phyloP scores from a whole-genome alignment of 2,888 invertebrate genomes.

The Megaustenia siamemsis region DNA sequence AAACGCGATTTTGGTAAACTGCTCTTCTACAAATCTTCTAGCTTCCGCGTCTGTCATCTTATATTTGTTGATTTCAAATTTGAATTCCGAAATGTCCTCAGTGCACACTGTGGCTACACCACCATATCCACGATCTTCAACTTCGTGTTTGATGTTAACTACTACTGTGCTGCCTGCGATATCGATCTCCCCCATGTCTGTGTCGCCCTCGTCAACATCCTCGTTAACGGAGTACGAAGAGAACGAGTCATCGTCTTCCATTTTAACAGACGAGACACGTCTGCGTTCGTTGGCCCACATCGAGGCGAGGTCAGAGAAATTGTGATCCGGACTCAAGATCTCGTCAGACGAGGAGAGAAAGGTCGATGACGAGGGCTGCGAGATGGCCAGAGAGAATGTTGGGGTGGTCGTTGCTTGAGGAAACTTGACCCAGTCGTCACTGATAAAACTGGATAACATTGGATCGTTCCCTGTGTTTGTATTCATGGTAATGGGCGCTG shows the following conservation, averaged over 20 bases:
- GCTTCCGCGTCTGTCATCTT: conserved; percentile 31
- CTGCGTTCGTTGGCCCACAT: conserved; percentile 39
- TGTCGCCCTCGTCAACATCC: conserved; percentile 13
- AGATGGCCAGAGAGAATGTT: background rate
- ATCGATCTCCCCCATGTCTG: conserved; percentile 15
- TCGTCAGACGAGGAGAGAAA: conserved; percentile 28
- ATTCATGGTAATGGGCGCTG: conserved; percentile 29
- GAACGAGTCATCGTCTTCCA: conserved; percentile 30
- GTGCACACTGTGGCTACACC: background rate
- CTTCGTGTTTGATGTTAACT: conserved; percentile 21
- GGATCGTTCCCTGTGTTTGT: conserved; percentile 42
- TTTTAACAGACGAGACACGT: conserved; percentile 28
- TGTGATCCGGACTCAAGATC: conserved; percentile 3
- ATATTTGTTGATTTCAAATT: background rate
- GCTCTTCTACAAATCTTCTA: conserved; percentile 39
- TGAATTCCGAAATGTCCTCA: background rate
- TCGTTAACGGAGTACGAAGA: background rate
- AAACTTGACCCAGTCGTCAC: conserved; percentile 37
- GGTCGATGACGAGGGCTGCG: background rate
- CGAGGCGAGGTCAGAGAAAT: conserved; percentile 19
- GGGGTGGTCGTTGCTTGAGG: background rate
- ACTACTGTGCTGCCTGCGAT: background rate
- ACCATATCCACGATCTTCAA: conserved; percentile 21
- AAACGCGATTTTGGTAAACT: conserved; percentile 39
- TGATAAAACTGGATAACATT: conserved; percentile 42